Base-by-base conservation (phyloP, 2,797 vertebrate genomes). In the Lophotriccus pileatus region DNA sequence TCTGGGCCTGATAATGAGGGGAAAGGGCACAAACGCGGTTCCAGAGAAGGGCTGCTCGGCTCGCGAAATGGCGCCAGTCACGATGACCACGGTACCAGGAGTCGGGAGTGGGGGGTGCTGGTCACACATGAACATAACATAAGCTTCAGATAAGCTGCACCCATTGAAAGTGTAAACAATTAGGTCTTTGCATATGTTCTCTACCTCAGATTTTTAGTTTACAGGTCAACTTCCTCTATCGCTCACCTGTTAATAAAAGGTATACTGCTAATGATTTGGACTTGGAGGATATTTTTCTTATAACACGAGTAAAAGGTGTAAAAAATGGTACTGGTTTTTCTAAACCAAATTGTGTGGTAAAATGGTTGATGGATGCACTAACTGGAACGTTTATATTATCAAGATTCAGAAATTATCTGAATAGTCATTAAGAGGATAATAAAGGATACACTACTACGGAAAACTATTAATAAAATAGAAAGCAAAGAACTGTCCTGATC, bases 21-120 rank as follows among this genome's bases (percentile, higher is more conserved):
- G 37, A 39, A 39, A n/a, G 8, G 25, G 12, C 62, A 43, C 0
- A 3, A 62, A 5, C 37, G 21, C 0, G 0, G n/a, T 24, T 27
- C 11, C 34, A 41, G 27, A 9, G 25, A 23, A 18, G 21, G 24
- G 23, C 66, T n/a, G 13, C 32, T 55, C 37, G 28, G 17, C 41
- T 34, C 44, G 2, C 23, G 27, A 55, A 44, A 41, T 14, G 34
- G 24, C 0, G 0, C 28, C 34, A 21, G 18, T 49, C 46, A 8
- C 3, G 12, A 32, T 44, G 17, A 49, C 20, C 7, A 7, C 10
- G 4, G 62, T 58, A 16, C 14, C 23, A 9, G 15, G 17, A 7
- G 2, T 9, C 3, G 7, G 28, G 18, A 87, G 21, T 32, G 36
- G 47, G 13, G 5, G 1, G 2, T 91, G 19, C 22, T 0, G 0